These are phyloP conservation scores for Limenitis camilla DNA, from an alignment of 2,888 invertebrate genomes.

Conservation along the genomic window DNA sequence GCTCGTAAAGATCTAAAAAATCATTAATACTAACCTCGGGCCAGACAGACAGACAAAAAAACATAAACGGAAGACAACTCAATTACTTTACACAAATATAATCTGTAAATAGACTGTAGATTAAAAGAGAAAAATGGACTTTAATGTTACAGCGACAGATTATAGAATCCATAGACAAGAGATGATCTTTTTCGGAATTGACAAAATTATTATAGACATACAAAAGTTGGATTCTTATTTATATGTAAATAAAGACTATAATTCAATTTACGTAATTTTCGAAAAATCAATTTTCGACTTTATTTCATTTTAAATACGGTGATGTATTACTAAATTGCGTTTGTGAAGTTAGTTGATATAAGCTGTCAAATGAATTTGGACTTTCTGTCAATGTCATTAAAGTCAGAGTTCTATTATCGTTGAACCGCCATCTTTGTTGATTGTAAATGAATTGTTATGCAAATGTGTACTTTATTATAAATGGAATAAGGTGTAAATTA, in stretches of 20 bases:
- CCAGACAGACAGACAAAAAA: slow-evolving; percentile 28
- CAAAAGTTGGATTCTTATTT: slow-evolving; percentile 5
- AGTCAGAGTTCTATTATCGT: slow-evolving; percentile 17
- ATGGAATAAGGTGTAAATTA: slow-evolving; percentile 28
- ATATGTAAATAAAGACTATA: neutral
- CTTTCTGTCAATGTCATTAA: neutral
- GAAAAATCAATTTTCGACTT: slow-evolving; percentile 4
- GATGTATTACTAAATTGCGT: neutral
- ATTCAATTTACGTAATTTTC: neutral
- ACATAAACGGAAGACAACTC: slow-evolving; percentile 56
- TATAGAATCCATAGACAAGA: slow-evolving; percentile 4
- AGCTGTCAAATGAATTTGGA: slow-evolving; percentile 14
- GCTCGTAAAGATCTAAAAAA: slow-evolving; percentile 23
- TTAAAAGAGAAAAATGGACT: slow-evolving; percentile 28
- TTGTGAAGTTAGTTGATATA: slow-evolving; percentile 18
- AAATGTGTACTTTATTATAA: slow-evolving; percentile 35
- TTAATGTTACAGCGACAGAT: slow-evolving; percentile 25
- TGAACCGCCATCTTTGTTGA: slow-evolving; percentile 2
- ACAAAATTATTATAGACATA: too few relatives aligned
- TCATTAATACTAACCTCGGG: slow-evolving; percentile 27
- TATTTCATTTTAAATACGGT: neutral
- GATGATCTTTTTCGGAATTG: slow-evolving; percentile 3
- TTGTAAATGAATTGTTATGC: slow-evolving; percentile 29
- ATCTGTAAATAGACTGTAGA: slow-evolving; percentile 47
- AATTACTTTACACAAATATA: slow-evolving; percentile 61